Conservation (phyloP, 2,113 vertebrate genomes). For the Tachysurus vachellii region DNA sequence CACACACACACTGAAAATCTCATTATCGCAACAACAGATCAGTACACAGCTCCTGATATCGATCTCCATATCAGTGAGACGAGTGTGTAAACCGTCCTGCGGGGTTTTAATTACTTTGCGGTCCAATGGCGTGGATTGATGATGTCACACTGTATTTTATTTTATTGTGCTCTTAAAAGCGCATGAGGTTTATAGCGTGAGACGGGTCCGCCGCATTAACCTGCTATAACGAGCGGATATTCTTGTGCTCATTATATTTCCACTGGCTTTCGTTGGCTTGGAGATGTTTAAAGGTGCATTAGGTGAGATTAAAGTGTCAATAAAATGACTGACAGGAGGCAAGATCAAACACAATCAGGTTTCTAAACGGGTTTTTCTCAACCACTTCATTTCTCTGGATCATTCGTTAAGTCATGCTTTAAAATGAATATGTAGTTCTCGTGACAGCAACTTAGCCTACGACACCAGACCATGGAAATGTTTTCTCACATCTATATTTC, state of each 20-base stretch:
- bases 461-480: neutral
- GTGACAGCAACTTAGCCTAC: too few relatives aligned
- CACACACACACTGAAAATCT: neutral
- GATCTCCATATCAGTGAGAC: slow-evolving; percentile 22
- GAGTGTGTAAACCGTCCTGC: slow-evolving; percentile 17
- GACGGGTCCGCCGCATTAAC: neutral
- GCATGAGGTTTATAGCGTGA: neutral
- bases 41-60: slow-evolving; percentile 29
- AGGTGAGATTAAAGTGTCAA: neutral
- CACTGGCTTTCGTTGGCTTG: neutral
- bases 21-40: slow-evolving; percentile 24
- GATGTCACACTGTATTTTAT: slow-evolving; percentile 21
- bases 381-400: neutral
- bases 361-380: neutral
- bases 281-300: neutral
- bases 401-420: neutral
- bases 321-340: neutral
- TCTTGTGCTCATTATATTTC: neutral
- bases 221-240: neutral
- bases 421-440: too few relatives aligned
- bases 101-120: slow-evolving; percentile 32
- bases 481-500: neutral
- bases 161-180: slow-evolving; percentile 8
- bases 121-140: slow-evolving; percentile 15
- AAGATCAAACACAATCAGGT: neutral